Evolutionary conservation across 2,888 invertebrate genomes (phyloP).

Genomic region (Heliconius sara): DNA sequence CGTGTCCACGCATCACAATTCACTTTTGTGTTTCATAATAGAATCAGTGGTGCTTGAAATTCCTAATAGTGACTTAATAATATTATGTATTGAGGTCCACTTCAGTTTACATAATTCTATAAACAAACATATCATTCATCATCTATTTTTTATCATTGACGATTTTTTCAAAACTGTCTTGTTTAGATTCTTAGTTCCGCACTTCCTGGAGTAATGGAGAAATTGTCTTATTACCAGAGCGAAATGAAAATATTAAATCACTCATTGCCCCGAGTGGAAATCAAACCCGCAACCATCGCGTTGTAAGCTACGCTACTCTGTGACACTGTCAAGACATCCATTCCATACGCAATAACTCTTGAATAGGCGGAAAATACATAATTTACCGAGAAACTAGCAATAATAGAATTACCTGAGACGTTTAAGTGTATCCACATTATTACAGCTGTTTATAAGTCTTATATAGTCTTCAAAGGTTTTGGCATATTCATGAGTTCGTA

Average conservation of each 20-base stretch:
- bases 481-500: slow-evolving; percentile 93
- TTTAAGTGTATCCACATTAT: slow-evolving; percentile 92
- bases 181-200: neutral
- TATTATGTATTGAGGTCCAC: slow-evolving; percentile 18
- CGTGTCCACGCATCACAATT: neutral
- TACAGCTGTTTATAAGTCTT: slow-evolving; percentile 91
- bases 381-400: neutral
- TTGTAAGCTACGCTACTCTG: no score
- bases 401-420: slow-evolving; percentile 86
- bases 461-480: slow-evolving; percentile 95
- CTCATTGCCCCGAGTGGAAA: no score
- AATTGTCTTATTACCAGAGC: no score
- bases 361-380: neutral
- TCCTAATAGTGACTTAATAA: slow-evolving; percentile 11
- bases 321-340: no score
- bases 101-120: slow-evolving; percentile 44
- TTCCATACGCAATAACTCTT: no score
- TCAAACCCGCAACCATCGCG: no score
- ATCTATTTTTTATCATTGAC: neutral
- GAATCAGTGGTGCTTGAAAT: slow-evolving; percentile 13
- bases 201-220: no score
- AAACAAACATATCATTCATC: slow-evolving; percentile 31
- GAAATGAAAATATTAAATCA: no score
- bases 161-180: neutral
- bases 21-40: slow-evolving; percentile 7